phyloP scores from a whole-genome alignment of 53 echinoderm and acorn worm species.

The Mesocentrotus franciscanus region DNA sequence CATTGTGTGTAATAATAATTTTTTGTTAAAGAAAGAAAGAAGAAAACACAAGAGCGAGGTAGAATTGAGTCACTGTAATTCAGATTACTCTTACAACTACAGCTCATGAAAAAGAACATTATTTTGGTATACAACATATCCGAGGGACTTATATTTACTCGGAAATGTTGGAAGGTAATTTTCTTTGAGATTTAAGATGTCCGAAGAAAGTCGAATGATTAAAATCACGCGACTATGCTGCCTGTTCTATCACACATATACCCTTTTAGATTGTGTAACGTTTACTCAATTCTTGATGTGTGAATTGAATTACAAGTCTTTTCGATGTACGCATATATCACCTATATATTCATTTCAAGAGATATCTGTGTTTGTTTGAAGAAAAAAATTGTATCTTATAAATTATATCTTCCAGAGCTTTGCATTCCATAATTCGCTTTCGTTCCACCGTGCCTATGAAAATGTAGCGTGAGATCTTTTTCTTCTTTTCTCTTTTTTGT shows the following conservation, averaged over 20 bases:
- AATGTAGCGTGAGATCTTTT: not conserved
- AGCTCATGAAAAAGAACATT: not conserved
- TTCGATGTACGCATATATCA: not conserved
- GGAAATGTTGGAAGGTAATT: too few relatives aligned
- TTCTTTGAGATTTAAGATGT: too few relatives aligned
- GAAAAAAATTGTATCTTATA: not conserved
- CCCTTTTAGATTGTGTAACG: too few relatives aligned
- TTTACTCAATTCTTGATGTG: too few relatives aligned
- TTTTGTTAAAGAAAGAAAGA: not conserved
- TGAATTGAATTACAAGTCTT: too few relatives aligned
- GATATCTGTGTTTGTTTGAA: not conserved
- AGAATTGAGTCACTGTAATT: not conserved
- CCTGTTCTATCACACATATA: too few relatives aligned
- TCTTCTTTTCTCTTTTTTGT: not conserved
- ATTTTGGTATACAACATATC: not conserved
- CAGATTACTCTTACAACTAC: not conserved
- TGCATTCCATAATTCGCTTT: constrained; percentile 38
- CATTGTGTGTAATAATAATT: too few relatives aligned
- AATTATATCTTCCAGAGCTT: constrained; percentile 30
- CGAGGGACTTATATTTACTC: not conserved
- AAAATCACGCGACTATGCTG: too few relatives aligned
- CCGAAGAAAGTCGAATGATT: too few relatives aligned
- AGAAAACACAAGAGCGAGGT: not conserved
- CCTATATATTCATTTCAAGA: not conserved
- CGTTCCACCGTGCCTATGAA: not conserved